Conservation (phyloP, 92 coral and sea anemone genomes). For the Palythoa grandis region DNA sequence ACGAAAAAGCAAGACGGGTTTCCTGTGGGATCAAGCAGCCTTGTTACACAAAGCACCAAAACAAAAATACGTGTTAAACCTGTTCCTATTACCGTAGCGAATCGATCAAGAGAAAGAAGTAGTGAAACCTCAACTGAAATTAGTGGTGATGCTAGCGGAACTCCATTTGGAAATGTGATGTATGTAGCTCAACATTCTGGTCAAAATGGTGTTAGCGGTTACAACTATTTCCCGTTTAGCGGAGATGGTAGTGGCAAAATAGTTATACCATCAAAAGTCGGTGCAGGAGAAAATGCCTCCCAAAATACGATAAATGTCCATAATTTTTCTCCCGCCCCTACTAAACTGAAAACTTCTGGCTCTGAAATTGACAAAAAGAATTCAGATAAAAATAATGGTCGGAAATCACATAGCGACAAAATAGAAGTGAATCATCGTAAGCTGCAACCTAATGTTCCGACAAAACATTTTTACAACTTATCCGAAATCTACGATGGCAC, state of each 20-base stretch:
- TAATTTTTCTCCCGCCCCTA: neutral
- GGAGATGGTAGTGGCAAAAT: conserved; percentile 24
- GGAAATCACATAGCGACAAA: neutral
- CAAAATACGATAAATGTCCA: neutral
- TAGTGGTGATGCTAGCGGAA: conserved; percentile 18
- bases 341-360: neutral
- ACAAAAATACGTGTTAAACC: neutral
- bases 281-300: neutral
- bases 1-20: neutral
- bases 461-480: conserved; percentile 24
- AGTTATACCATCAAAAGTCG: neutral
- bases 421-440: neutral
- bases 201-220: neutral
- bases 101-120: neutral
- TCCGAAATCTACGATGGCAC: conserved; percentile 21
- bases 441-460: neutral
- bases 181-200: neutral
- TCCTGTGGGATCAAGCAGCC: neutral
- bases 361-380: neutral
- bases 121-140: neutral
- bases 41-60: neutral
- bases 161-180: neutral
- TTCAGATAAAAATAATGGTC: neutral
- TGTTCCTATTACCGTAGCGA: neutral
- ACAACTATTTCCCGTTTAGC: neutral